phyloP scores from a whole-genome alignment of 2,797 vertebrate genomes.

The Buceros bicornis region DNA sequence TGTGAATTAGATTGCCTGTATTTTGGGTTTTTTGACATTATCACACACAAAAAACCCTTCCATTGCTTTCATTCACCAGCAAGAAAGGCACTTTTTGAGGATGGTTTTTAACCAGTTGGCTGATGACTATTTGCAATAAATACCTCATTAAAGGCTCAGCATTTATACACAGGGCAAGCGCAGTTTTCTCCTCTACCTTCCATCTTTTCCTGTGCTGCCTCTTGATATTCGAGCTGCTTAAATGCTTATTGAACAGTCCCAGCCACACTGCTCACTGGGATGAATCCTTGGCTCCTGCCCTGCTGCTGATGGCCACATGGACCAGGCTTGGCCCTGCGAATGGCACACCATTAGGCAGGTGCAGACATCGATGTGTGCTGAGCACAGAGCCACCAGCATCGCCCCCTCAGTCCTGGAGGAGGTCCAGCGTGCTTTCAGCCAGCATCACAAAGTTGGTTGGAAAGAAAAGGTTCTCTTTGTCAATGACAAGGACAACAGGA shows the following conservation, averaged over 20 bases:
- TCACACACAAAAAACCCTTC: neutral
- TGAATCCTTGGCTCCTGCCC: neutral
- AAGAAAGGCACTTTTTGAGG: slow-evolving; percentile 23
- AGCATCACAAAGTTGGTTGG: neutral
- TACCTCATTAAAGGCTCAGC: slow-evolving; percentile 38
- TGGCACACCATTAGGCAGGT: slow-evolving; percentile 36
- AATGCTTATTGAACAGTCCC: neutral
- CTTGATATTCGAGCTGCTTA: neutral
- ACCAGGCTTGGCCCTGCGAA: neutral
- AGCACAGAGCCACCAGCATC: neutral
- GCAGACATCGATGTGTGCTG: neutral
- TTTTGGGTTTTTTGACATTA: neutral
- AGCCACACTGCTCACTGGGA: neutral
- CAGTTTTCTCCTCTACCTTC: neutral
- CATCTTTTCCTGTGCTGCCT: neutral
- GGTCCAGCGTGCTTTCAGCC: neutral
- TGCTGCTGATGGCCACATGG: neutral
- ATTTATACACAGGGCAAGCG: neutral
- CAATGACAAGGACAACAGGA: neutral
- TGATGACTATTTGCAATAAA: slow-evolving; percentile 42
- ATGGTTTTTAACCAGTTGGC: slow-evolving; percentile 19
- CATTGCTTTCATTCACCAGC: slow-evolving; percentile 11
- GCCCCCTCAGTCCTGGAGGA: neutral
- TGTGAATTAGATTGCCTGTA: slow-evolving; percentile 25
- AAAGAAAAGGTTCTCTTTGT: neutral